Evolutionary conservation across 2,113 vertebrate genomes (phyloP), one percentile per base, ranked within the genome.

Genomic region (Charadrius vociferus): DNA sequence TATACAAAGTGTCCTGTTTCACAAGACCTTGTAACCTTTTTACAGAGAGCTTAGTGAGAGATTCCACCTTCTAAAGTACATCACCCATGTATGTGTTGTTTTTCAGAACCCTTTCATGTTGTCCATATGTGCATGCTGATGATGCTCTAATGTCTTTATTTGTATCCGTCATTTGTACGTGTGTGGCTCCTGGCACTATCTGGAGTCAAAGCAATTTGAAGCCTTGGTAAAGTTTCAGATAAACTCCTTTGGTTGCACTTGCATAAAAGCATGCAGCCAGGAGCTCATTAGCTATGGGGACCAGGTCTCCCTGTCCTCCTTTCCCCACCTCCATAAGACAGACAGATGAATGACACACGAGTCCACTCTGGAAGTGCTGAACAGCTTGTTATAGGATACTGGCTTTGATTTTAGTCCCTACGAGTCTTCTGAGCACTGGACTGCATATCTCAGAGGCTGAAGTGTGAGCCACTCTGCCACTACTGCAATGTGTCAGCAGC

Each of bases 311-410:
- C 29, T 2, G 0, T 26, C 6, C 7, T 88, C 21, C 37, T 79
- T 30, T 49, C n/a, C 24, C 14, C 37, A 36, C 0, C 10, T 77
- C 24, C 58, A 34, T 29, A 45, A 81, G 37, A 58, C 24, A 45
- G 32, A 34, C 0, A 5, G 45, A 36, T 16, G 47, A 71, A 22
- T 43, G 45, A 71, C 13, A 16, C 13, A 4, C 1, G 9, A 67
- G 56, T 59, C 43, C 72, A 53, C 29, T 63, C 52, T 43, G 61
- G 27, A 67, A 63, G 49, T 16, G 15, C 52, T 37, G 19, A 1
- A 1, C 59, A 55, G 12, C 0, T 2, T 27, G 10, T 45, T 59
- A 21, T 2, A 2, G 49, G 21, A 41, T 37, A 2, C 20, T 58
- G 66, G 10, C 41, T 86, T 58, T 83, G 19, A 50, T 61, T 24